Evolutionary conservation across 2,113 vertebrate species (phyloP).

Genomic region (Calonectris borealis): DNA sequence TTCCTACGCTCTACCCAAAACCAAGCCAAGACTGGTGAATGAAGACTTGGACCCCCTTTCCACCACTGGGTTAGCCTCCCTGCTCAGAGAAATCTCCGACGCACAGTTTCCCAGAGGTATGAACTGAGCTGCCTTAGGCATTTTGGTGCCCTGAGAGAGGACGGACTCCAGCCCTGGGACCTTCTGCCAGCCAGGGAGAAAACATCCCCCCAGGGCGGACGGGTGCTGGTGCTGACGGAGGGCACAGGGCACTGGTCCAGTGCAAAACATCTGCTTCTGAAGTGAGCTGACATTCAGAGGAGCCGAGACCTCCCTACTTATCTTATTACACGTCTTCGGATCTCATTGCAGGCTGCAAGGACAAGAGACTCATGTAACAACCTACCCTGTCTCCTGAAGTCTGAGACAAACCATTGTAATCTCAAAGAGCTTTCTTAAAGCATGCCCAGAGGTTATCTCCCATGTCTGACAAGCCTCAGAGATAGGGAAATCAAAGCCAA

Average conservation of each 20-base stretch:
- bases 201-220: fast-evolving
- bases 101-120: fast-evolving
- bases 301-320: neutral
- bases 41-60: neutral
- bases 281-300: neutral
- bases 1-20: too few species aligned
- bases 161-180: neutral
- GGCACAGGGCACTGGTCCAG: neutral
- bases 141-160: neutral
- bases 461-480: neutral
- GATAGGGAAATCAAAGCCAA: conserved; percentile 2
- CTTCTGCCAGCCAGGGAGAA: neutral
- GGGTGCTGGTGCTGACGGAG: neutral
- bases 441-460: neutral
- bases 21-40: neutral
- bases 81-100: neutral
- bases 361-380: neutral
- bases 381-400: neutral
- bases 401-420: neutral
- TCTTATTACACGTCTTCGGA: neutral
- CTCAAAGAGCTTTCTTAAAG: neutral
- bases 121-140: neutral
- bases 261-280: neutral
- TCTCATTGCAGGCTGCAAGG: neutral
- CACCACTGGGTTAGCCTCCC: neutral